These are phyloP conservation scores for Diplosoma virens DNA, from an alignment of 23 tunicate species.

Conservation along the genomic window DNA sequence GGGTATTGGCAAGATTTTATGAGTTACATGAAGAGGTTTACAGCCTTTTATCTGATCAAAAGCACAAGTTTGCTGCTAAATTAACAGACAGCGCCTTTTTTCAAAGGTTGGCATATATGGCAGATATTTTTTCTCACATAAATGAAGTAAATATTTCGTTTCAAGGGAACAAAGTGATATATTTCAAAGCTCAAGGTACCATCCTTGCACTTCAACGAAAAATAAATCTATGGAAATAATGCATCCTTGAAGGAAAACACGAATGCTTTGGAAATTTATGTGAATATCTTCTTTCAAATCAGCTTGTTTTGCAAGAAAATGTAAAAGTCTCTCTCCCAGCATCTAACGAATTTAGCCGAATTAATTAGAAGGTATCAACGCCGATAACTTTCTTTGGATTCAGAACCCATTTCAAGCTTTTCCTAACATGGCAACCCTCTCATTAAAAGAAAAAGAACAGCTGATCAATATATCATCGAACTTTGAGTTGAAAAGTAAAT, in stretches of 20 bases:
- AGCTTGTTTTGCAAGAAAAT: slow-evolving; percentile 28
- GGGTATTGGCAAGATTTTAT: slow-evolving; percentile 30
- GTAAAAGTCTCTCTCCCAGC: slow-evolving; percentile 28
- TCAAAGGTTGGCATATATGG: slow-evolving; percentile 30
- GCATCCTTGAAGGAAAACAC: slow-evolving; percentile 32
- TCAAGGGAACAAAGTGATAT: slow-evolving; percentile 24
- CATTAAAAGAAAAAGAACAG: slow-evolving; percentile 23
- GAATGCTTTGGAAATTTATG: slow-evolving; percentile 30
- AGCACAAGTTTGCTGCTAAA: slow-evolving; percentile 27
- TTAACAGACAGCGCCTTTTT: slow-evolving; percentile 24
- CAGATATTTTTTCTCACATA: slow-evolving; percentile 14
- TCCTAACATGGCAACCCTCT: slow-evolving; percentile 24
- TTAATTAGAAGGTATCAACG: slow-evolving; percentile 30
- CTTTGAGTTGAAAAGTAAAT: slow-evolving; percentile 29
- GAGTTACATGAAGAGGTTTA: slow-evolving; percentile 21
- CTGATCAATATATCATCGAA: slow-evolving; percentile 16
- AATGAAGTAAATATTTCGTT: slow-evolving; percentile 28
- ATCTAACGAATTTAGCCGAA: slow-evolving; percentile 29
- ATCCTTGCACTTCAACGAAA: slow-evolving; percentile 27
- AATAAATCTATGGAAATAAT: slow-evolving; percentile 26
- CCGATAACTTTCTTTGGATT: slow-evolving; percentile 15
- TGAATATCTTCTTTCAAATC: slow-evolving; percentile 22
- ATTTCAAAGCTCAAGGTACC: slow-evolving; percentile 23
- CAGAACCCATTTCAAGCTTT: slow-evolving; percentile 29
- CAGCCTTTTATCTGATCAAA: slow-evolving; percentile 30